Evolutionary conservation across 2,888 invertebrate genomes (phyloP).

Genomic region (Mycalesis mineus): DNA sequence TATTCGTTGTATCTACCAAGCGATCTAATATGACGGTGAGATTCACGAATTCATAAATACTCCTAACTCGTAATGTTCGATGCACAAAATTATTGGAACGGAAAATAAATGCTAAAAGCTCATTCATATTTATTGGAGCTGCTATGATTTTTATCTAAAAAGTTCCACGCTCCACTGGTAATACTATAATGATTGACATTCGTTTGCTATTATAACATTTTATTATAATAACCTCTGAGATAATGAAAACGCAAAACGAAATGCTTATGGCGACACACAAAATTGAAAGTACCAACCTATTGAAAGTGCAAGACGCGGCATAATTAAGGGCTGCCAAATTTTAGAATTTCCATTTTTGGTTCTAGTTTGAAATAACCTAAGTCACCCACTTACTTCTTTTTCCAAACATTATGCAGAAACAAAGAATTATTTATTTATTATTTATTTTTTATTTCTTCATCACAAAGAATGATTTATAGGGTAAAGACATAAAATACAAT

Average conservation of each 20-base stretch:
- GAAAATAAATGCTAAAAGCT: constrained; percentile 4
- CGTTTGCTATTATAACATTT: not conserved
- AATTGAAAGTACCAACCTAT: constrained; percentile 10
- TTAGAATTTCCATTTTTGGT: not conserved
- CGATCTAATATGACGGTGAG: too few species aligned
- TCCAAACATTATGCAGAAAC: too few species aligned
- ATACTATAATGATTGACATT: not conserved
- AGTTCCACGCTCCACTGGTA: not conserved
- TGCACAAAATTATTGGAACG: constrained; percentile 1
- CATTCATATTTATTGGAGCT: not conserved
- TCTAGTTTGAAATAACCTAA: too few species aligned
- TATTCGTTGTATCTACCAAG: too few species aligned
- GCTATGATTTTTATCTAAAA: not conserved
- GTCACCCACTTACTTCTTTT: too few species aligned
- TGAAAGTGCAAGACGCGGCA: not conserved
- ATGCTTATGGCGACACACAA: not conserved
- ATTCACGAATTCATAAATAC: too few species aligned
- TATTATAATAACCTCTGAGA: constrained; percentile 4
- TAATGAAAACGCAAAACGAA: not conserved
- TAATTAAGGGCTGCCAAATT: not conserved
- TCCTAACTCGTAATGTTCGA: too few species aligned
- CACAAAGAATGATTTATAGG: too few species aligned
- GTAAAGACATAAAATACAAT: too few species aligned
- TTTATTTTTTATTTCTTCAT: too few species aligned
- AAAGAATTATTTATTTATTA: too few species aligned